Evolutionary conservation across 2,797 vertebrate species (phyloP), one percentile per base, ranked within the genome.

Genomic region (Molossus alvarezi): DNA sequence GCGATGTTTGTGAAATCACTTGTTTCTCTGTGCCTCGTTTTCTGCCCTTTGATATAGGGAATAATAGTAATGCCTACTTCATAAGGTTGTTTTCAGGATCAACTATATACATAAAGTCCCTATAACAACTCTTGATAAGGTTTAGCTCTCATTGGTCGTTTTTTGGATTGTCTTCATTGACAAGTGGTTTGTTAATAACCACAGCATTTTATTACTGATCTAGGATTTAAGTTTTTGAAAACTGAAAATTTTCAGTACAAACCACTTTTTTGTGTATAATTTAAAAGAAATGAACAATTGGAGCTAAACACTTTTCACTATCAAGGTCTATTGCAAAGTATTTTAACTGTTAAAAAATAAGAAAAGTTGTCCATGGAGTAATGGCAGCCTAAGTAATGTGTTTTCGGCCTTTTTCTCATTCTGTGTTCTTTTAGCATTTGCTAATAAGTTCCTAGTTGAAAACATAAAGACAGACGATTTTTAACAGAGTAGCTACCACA

Each of bases 141-240:
- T n/a, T 84, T 15, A 20, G 27, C 62, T 82, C 0, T 75, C 41
- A 33, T 37, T 69, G 21, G 37, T 48, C 7, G 41, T 72, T 15
- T 57, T 90, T 79, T 15, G 27, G 41, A 73, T 71, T 64, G 21
- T 77, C 23, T 62, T 23, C 4, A 79, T 73, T 83, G 65, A 75
- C 57, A 65, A 11, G n/a, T 65, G n/a, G 17, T 41, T n/a, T 86
- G 80, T 60, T 51, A 88, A 65, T 60, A 89, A 53, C 18, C 51
- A 15, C 37, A 82, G 48, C 27, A 27, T 81, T 80, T 71, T 58
- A 60, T 72, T 90, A 87, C 48, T 58, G n/a, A 60, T 33, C 69
- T 90, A 53, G 53, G 21, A 37, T 62, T 95, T 95, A 73, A 33
- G 9, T 29, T 93, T 94, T 51, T 82, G 71, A 71, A 91, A 87